A percentile compares a stretch with the other conserved stretches of the same genome.
Evolutionary conservation across 37 sponge, comb jelly and placozoan genomes (phyloP).

Genomic region (Diacarnus erythraeanus): DNA sequence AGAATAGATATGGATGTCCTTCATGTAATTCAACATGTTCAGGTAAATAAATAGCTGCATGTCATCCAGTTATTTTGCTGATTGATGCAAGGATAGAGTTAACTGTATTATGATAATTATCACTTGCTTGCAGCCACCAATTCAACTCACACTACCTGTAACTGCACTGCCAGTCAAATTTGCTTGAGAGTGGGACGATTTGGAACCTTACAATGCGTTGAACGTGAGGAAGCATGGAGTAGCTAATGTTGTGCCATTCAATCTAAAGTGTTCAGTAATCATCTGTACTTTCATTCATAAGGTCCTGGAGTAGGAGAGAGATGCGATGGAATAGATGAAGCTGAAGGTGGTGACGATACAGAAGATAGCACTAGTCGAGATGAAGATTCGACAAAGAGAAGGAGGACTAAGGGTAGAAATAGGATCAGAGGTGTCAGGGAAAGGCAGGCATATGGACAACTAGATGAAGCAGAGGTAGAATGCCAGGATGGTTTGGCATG

Average conservation of each 20-base stretch:
- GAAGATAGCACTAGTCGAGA: neutral
- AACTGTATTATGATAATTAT: too few species aligned
- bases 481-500: conserved; percentile 24
- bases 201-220: conserved; percentile 6
- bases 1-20: conserved; percentile 23
- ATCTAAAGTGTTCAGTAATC: neutral
- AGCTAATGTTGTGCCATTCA: too few species aligned
- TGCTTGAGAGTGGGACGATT: conserved; percentile 17
- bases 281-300: neutral
- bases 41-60: conserved; percentile 10
- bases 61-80: too few species aligned
- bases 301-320: neutral
- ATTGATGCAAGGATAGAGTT: too few species aligned
- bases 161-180: neutral
- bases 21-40: conserved; percentile 1
- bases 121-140: neutral
- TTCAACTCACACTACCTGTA: neutral
- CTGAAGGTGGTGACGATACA: neutral
- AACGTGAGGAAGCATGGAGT: conserved; percentile 3
- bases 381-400: neutral
- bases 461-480: neutral
- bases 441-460: neutral
- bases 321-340: conserved; percentile 11
- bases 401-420: neutral
- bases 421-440: conserved; percentile 16